A percentile compares a stretch with the other conserved stretches of the same genome.
Conservation (phyloP, 2,113 vertebrate species). For the Saiga tatarica region DNA sequence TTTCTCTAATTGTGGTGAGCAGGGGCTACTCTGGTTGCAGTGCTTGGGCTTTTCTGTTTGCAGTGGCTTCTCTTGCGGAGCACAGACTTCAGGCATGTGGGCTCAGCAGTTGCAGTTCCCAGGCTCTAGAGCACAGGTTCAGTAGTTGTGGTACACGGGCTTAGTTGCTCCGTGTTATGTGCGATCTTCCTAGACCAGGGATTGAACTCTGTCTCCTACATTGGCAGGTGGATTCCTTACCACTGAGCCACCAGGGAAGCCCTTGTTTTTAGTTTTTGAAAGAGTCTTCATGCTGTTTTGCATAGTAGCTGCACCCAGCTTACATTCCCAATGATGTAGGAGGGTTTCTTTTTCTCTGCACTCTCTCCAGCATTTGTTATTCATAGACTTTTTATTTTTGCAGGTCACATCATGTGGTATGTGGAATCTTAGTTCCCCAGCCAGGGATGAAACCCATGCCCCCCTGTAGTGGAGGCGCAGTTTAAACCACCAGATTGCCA, state of each 20-base stretch:
- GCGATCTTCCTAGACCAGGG: neutral
- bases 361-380: neutral
- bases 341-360: neutral
- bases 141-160: neutral
- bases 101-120: neutral
- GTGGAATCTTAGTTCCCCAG: neutral
- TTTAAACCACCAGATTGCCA: neutral
- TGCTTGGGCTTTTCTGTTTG: neutral
- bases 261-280: neutral
- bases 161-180: neutral
- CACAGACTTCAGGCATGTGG: neutral
- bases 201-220: neutral
- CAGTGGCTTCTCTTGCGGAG: neutral
- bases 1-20: neutral
- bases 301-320: neutral
- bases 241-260: neutral
- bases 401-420: neutral
- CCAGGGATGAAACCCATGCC: neutral
- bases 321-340: neutral
- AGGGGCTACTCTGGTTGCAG: neutral
- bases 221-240: neutral
- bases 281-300: neutral
- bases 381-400: neutral
- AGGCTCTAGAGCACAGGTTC: neutral
- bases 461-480: neutral